Evolutionary conservation across 2,113 vertebrate species (phyloP).

Genomic region (Apistogramma diplotaenia): DNA sequence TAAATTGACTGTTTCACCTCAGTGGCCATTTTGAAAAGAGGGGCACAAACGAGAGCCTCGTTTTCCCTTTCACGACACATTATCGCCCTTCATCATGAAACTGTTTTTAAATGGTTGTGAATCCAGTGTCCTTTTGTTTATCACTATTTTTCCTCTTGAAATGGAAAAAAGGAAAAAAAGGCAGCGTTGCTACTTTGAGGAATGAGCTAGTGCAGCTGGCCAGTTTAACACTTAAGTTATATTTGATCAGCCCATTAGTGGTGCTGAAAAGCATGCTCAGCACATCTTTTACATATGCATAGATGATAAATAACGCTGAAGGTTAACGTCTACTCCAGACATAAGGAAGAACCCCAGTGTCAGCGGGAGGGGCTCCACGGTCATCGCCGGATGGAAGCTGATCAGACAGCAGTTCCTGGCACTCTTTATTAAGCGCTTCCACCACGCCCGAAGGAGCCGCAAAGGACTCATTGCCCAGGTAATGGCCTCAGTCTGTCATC

Average conservation of each 20-base stretch:
- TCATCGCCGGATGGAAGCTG: conserved; percentile 88
- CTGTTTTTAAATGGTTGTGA: conserved; percentile 2
- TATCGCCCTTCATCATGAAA: conserved; percentile 1
- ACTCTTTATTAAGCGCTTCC: conserved; percentile 93
- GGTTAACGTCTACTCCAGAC: conserved; percentile 76
- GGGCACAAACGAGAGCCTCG: background rate
- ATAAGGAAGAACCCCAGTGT: conserved; percentile 77
- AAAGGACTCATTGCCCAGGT: conserved; percentile 99
- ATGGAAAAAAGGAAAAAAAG: background rate
- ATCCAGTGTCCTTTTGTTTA: background rate
- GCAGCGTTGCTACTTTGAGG: background rate
- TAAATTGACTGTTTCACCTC: conserved; percentile 26
- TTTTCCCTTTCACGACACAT: background rate
- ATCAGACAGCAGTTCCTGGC: conserved; percentile 92
- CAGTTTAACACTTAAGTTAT: conserved; percentile 9
- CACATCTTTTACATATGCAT: conserved; percentile 18
- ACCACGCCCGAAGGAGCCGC: conserved; percentile 90
- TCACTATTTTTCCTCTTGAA: background rate
- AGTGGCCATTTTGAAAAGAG: conserved; percentile 23
- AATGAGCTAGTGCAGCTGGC: conserved; percentile 14
- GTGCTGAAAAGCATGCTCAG: background rate
- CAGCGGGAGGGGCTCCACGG: conserved; percentile 86
- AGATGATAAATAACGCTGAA: conserved; percentile 33
- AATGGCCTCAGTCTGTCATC: conserved; percentile 70
- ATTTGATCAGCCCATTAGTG: conserved; percentile 41